Base-by-base conservation (phyloP, 2,113 vertebrate species). In the Scolopax mira region DNA sequence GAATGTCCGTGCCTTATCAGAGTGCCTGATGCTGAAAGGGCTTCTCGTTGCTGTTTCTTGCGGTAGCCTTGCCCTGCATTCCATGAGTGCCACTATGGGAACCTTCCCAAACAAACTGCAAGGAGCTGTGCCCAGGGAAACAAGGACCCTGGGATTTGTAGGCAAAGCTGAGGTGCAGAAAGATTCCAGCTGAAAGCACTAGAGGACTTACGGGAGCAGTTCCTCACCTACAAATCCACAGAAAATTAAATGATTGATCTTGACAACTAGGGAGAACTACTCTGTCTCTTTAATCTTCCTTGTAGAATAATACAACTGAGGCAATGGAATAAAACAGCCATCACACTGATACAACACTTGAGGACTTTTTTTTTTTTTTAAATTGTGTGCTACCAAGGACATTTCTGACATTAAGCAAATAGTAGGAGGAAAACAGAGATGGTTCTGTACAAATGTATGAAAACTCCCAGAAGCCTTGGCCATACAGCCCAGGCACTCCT, bases 181-280 rank as follows among this genome's bases (percentile, higher is more conserved):
- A 79, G 28, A 67, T 77, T 70, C 77, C 87, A 82, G 71, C 19
- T 65, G 92, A 86, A 96, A 90, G 91, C 41, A 75, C 69, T 49
- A 77, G 66, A 85, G 27, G 62, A 88, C 75, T 96, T 90, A 91
- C 5, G 9, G 44, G 69, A 90, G 87, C 51, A 82, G 81, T 37
- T 96, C 91, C 49, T 91, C 85, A 48, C 60, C 83, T 75, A 62
- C 49, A 96, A 93, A 96, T 92, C 88, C 81, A 70, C 60, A 84
- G 89, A 55, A 89, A 93, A 94, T 97, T 96, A 96, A 96, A 94
- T 85, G 37, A 94, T 96, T 91, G 75, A 55, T 70, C 55, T 41
- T 74, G 94, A 77, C 83, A 86, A 69, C 61, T 58, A 81, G 73
- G 73, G 72, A 92, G 71, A 96, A 31, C 62, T 84, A 70, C 1